A percentile compares a stretch with the other conserved stretches of the same genome.
phyloP scores from a whole-genome alignment of 2,888 invertebrate genomes.

The Mesorhabditis belari region DNA sequence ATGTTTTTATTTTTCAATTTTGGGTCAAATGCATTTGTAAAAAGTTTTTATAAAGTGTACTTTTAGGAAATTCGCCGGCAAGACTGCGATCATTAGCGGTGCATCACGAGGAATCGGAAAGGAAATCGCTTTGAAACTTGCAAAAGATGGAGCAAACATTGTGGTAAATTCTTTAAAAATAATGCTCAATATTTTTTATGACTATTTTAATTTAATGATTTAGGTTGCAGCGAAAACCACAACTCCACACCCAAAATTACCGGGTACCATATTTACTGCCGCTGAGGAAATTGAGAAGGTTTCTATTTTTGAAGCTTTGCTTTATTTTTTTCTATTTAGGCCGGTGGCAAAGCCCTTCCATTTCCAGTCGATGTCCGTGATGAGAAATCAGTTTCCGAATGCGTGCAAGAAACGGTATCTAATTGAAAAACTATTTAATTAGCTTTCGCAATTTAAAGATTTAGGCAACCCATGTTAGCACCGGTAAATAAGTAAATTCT shows the following conservation, averaged over 20 bases:
- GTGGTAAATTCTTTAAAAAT: no score
- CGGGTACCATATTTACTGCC: conserved; percentile 83
- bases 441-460: no score
- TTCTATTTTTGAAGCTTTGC: not conserved
- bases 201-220: no score
- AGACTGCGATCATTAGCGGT: conserved; percentile 25
- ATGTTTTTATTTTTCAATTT: not conserved
- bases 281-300: conserved; percentile 71
- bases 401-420: conserved; percentile 53
- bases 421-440: not conserved
- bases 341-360: conserved; percentile 34
- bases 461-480: no score
- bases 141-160: conserved; percentile 78
- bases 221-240: conserved; percentile 90
- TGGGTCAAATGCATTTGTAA: not conserved
- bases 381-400: conserved; percentile 64
- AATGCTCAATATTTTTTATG: no score
- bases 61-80: conserved; percentile 23
- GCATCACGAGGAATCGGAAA: conserved; percentile 31
- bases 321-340: conserved; percentile 6
- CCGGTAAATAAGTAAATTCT: no score
- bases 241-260: conserved; percentile 79
- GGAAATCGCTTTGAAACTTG: conserved; percentile 28
- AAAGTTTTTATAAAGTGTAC: not conserved
- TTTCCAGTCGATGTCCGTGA: conserved; percentile 81